Conservation (phyloP, 2,113 vertebrate genomes). For the Lates calcarifer region DNA sequence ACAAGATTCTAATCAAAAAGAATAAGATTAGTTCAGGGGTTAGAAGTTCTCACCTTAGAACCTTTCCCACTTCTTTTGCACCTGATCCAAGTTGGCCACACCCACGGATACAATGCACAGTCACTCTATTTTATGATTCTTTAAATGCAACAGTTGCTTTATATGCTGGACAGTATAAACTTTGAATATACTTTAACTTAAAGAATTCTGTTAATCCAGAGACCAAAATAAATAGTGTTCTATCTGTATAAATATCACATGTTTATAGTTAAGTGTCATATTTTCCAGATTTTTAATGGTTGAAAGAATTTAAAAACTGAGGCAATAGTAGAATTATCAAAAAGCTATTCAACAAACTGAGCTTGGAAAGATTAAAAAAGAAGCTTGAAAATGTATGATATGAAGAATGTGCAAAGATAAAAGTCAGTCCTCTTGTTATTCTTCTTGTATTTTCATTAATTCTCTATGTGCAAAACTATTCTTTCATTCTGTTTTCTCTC, state of each 20-base stretch:
- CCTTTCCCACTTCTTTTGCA: background rate
- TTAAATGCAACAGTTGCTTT: background rate
- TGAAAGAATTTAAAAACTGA: background rate
- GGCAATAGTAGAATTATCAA: background rate
- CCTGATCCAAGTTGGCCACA: background rate
- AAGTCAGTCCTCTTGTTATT: background rate
- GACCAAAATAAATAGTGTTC: background rate
- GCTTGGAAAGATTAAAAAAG: background rate
- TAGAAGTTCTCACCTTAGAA: background rate
- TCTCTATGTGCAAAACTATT: background rate
- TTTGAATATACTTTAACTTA: background rate
- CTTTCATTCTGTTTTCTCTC: conserved; percentile 1
- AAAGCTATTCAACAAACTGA: background rate
- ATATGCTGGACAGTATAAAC: background rate
- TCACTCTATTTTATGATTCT: background rate
- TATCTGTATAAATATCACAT: background rate
- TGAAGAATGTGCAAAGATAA: background rate
- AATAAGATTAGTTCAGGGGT: background rate
- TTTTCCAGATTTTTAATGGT: background rate
- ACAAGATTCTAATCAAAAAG: background rate
- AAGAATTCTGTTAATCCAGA: background rate
- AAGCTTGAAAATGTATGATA: background rate
- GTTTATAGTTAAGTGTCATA: background rate
- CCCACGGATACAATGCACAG: background rate
- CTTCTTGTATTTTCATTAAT: background rate